A percentile compares a stretch with the other conserved stretches of the same genome.
Conservation (phyloP, 1,140 invertebrate species). For the Wasmannia auropunctata region DNA sequence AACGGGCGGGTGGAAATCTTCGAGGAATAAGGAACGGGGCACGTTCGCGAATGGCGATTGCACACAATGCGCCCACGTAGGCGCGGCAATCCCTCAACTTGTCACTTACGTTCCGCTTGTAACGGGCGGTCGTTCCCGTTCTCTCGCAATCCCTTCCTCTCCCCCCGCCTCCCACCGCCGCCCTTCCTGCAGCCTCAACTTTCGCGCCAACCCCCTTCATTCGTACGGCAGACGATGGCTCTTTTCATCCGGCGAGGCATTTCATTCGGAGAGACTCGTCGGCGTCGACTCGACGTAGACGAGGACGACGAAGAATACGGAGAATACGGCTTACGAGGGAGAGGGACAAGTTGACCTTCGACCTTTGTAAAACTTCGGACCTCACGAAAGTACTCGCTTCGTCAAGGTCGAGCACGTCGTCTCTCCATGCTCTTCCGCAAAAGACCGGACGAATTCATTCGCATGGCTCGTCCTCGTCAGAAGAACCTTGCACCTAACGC, state of each 20-base stretch:
- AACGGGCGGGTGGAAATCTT: slow-evolving; percentile 57
- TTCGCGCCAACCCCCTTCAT: slow-evolving; percentile 75
- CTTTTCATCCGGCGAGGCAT: slow-evolving; percentile 70
- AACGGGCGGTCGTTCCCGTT: slow-evolving; percentile 47
- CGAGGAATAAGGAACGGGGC: slow-evolving; percentile 15
- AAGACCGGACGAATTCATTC: background rate
- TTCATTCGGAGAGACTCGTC: slow-evolving; percentile 67
- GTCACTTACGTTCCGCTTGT: slow-evolving; percentile 80
- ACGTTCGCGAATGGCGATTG: slow-evolving; percentile 70
- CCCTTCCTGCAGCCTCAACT: slow-evolving; percentile 43
- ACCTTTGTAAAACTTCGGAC: slow-evolving; percentile 60
- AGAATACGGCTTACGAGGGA: slow-evolving; percentile 32
- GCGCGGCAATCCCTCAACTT: slow-evolving; percentile 83
- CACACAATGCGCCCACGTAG: slow-evolving; percentile 73
- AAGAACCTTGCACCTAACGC: background rate
- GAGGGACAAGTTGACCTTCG: slow-evolving; percentile 69
- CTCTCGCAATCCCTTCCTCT: slow-evolving; percentile 40
- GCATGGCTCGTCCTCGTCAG: background rate
- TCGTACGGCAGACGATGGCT: slow-evolving; percentile 66
- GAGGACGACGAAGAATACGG: slow-evolving; percentile 16
- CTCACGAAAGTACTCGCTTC: background rate
- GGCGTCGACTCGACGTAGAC: slow-evolving; percentile 18
- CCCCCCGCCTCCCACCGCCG: background rate
- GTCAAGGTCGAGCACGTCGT: slow-evolving; percentile 32
- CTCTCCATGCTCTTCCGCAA: background rate